A percentile compares a stretch with the other conserved stretches of the same genome.
Conservation (phyloP, 53 echinoderm and acorn worm species). For the Holothuria leucospilota region DNA sequence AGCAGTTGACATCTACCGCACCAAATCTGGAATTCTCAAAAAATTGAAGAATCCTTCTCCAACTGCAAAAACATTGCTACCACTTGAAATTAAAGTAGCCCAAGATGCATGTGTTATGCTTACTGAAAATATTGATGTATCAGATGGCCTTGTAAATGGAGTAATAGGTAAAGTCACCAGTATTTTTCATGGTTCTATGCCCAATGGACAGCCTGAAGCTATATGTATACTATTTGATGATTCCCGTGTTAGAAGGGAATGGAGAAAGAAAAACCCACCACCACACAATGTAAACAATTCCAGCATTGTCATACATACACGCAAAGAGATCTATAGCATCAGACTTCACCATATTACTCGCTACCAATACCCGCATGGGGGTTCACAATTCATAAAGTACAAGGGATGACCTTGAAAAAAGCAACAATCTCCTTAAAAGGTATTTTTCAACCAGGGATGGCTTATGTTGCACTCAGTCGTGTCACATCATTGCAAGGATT, state of each 20-base stretch:
- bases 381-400: slow-evolving; percentile 36
- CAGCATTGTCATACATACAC: slow-evolving; percentile 27
- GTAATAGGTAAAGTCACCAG: slow-evolving; percentile 7
- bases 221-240: slow-evolving; percentile 49
- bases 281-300: neutral
- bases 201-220: slow-evolving; percentile 41
- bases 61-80: slow-evolving; percentile 25
- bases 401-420: slow-evolving; percentile 27
- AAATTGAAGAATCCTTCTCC: slow-evolving; percentile 4
- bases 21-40: neutral
- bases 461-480: slow-evolving; percentile 23
- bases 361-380: slow-evolving; percentile 50
- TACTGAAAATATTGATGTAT: slow-evolving; percentile 13
- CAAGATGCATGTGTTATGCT: slow-evolving; percentile 24
- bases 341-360: slow-evolving; percentile 32
- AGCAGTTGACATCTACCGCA: slow-evolving; percentile 17
- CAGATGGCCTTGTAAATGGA: slow-evolving; percentile 58
- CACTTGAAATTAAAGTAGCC: slow-evolving; percentile 51
- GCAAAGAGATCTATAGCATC: slow-evolving; percentile 17
- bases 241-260: slow-evolving; percentile 18
- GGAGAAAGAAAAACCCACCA: slow-evolving; percentile 32
- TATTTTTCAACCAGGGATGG: slow-evolving; percentile 41
- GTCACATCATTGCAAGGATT: neutral
- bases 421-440: slow-evolving; percentile 28
- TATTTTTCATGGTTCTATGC: neutral